phyloP scores from a whole-genome alignment of 2,888 invertebrate genomes.

The Molorchus minor region DNA sequence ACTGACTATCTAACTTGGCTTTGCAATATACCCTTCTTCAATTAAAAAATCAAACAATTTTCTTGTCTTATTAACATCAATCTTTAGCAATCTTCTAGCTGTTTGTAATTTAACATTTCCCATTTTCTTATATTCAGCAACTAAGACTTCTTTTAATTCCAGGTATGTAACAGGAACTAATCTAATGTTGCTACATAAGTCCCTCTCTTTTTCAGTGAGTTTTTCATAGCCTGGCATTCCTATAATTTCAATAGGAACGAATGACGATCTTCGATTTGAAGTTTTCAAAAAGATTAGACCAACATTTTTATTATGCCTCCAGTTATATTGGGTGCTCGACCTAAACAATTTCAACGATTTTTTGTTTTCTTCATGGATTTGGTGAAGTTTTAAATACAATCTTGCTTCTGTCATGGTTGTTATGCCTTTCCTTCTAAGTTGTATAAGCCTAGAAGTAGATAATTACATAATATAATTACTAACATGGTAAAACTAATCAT shows the following conservation, averaged over 20 bases:
- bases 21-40: slow-evolving; percentile 75
- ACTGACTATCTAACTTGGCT: slow-evolving; percentile 64
- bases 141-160: slow-evolving; percentile 78
- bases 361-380: slow-evolving; percentile 67
- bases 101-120: slow-evolving; percentile 81
- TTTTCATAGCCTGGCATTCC: slow-evolving; percentile 83
- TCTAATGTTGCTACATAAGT: slow-evolving; percentile 79
- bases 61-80: slow-evolving; percentile 92
- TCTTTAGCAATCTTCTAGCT: slow-evolving; percentile 85
- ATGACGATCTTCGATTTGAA: slow-evolving; percentile 57
- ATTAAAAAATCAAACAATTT: slow-evolving; percentile 84
- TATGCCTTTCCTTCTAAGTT: slow-evolving; percentile 77
- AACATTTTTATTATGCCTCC: slow-evolving; percentile 46
- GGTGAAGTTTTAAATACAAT: slow-evolving; percentile 73
- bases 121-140: slow-evolving; percentile 78
- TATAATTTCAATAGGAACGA: slow-evolving; percentile 71
- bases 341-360: slow-evolving; percentile 64
- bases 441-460: slow-evolving; percentile 64
- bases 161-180: slow-evolving; percentile 81
- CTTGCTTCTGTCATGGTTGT: slow-evolving; percentile 70
- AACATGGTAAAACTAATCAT: too few relatives aligned
- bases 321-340: slow-evolving; percentile 53
- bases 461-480: background rate
- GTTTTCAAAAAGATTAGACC: slow-evolving; percentile 32
- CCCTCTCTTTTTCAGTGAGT: slow-evolving; percentile 74